Percentiles rank a stretch among this genome's conserved stretches.
phyloP scores from a whole-genome alignment of 2,113 vertebrate genomes.

The Scomber japonicus region DNA sequence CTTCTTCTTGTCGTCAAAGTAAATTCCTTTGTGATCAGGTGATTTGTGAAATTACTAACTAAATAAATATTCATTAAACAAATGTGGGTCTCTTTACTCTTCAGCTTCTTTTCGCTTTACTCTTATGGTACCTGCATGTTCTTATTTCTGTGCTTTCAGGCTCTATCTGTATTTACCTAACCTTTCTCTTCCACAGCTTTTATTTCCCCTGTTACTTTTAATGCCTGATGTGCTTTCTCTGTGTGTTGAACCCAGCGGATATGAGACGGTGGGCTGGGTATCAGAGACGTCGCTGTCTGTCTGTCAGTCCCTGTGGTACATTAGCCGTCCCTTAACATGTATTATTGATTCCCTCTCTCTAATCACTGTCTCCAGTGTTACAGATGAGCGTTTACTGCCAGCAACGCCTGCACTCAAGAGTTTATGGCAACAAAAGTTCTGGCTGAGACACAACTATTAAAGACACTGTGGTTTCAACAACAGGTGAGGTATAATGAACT shows the following conservation, averaged over 20 bases:
- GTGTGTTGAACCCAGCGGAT: conserved; percentile 62
- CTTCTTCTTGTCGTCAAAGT: conserved; percentile 36
- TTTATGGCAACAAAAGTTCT: conserved; percentile 44
- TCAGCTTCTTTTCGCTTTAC: conserved; percentile 3
- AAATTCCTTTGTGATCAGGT: conserved; percentile 47
- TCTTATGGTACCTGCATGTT: not conserved
- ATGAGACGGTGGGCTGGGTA: conserved; percentile 58
- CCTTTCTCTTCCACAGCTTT: conserved; percentile 60
- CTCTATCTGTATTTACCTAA: conserved; percentile 55
- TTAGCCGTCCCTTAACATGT: conserved; percentile 80
- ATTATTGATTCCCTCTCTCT: conserved; percentile 80
- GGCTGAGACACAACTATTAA: conserved; percentile 21
- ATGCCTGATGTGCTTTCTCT: conserved; percentile 49
- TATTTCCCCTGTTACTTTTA: conserved; percentile 76
- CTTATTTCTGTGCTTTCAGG: conserved; percentile 34
- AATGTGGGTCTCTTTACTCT: not conserved
- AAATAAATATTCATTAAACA: not conserved
- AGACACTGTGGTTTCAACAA: conserved; percentile 21
- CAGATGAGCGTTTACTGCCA: conserved; percentile 69
- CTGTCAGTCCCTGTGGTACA: conserved; percentile 79
- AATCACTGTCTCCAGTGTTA: conserved; percentile 77
- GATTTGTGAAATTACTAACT: conserved; percentile 28
- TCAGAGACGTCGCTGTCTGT: conserved; percentile 65
- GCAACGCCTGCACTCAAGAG: conserved; percentile 49
- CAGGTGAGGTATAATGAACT: conserved; percentile 21